Evolutionary conservation across 2,113 vertebrate species (phyloP).

Genomic region (Thamnaconus septentrionalis): DNA sequence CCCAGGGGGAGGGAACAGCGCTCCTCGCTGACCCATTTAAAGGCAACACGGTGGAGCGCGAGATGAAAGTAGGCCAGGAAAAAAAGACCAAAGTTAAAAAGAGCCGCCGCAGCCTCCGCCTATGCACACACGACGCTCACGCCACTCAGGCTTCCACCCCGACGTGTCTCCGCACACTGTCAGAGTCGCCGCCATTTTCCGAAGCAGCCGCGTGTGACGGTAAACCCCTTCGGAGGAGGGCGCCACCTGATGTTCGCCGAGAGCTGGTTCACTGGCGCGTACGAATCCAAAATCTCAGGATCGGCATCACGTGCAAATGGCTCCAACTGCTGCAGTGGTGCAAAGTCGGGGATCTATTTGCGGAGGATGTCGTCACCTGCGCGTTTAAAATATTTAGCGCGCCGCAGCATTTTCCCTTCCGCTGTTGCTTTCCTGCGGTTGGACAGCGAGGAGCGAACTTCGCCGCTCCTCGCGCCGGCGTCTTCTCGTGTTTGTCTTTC

Average conservation of each 20-base stretch:
- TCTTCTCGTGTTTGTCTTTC: no score
- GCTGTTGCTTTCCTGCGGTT: no score
- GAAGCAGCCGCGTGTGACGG: no score
- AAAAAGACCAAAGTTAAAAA: slow-evolving; percentile 41
- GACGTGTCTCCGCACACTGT: no score
- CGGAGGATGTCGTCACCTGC: slow-evolving; percentile 35
- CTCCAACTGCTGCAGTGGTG: neutral
- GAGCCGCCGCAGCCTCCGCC: neutral
- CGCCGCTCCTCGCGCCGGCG: no score
- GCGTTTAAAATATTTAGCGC: slow-evolving; percentile 12
- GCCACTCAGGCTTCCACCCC: no score
- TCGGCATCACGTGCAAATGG: neutral
- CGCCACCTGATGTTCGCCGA: no score
- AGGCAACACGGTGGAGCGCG: slow-evolving; percentile 42
- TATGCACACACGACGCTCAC: neutral
- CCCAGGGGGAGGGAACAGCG: slow-evolving; percentile 45
- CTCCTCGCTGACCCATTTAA: slow-evolving; percentile 68
- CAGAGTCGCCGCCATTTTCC: no score
- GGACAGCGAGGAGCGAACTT: neutral
- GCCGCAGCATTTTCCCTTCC: neutral
- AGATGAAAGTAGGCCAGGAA: slow-evolving; percentile 48
- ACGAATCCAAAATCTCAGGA: no score
- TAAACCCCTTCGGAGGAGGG: no score
- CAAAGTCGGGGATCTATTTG: slow-evolving; percentile 21
- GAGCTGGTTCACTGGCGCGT: no score